Evolutionary conservation across 2,888 invertebrate genomes (phyloP), one percentile per base, ranked within the genome.

Genomic region (Siphonodentalium dalli): DNA sequence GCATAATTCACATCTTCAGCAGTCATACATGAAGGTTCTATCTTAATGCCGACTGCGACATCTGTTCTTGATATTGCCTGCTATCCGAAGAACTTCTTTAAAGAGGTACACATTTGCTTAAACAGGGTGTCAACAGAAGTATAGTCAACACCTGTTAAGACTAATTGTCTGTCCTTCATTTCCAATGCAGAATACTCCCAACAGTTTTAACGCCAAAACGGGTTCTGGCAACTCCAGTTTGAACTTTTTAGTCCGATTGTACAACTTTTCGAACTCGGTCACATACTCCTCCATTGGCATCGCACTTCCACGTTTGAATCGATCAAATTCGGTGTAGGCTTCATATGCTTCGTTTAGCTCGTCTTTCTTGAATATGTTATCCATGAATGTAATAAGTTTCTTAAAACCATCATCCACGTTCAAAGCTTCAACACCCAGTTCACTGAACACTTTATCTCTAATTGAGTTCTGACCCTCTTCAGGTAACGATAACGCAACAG

Each of bases 251-350:
- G 47, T n/a, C n/a, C n/a, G n/a, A n/a, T n/a, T n/a, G n/a, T n/a
- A n/a, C n/a, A n/a, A n/a, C n/a, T n/a, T 47, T 38, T 47, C 47
- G 29, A 47, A 47, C 7, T 46, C 37, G 24, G 46, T 38, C 18
- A 46, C 38, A 38, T 38, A 46, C 15, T 37, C 29, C 27, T 46
- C 46, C 37, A 46, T 46, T 24, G 46, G 26, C 13, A 37, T n/a
- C 15, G 35, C 20, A 9, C 7, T 13, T 37, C 13, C n/a, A n/a
- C n/a, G 13, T 46, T 37, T 5, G 28, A 20, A 46, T 15, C 37
- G 1, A 21, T 47, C 47, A 47, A 47, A 47, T 18, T 24, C 21
- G n/a, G 38, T 47, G 28, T 47, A 47, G 7, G 29, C 29, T 20
- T 47, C 39, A 39, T 39, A 47, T 38, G 47, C 47, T 9, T 29